Percentiles rank a stretch among this genome's conserved stretches.
Evolutionary conservation across 30 jellyfish, hydroid and myxozoan genomes (phyloP).

Genomic region (Cassiopea xamachana): DNA sequence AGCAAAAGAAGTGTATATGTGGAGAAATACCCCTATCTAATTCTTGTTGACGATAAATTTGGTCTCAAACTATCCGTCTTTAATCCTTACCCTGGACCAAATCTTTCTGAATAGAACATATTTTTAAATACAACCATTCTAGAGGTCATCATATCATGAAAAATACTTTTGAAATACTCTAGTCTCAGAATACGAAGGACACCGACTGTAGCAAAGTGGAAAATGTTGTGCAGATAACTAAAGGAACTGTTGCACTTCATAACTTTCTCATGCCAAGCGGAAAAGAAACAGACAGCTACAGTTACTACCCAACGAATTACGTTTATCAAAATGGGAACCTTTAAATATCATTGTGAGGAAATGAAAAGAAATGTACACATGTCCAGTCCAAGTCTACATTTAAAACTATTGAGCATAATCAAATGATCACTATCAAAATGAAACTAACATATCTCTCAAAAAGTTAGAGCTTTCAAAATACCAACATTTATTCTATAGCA

Average conservation of each 20-base stretch:
- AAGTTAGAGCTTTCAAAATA: not conserved
- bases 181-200: not conserved
- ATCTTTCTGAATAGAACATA: not conserved
- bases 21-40: slow-evolving; percentile 9
- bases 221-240: not conserved
- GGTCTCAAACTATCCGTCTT: not conserved
- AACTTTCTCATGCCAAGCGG: not conserved
- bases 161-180: not conserved
- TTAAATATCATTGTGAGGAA: not conserved
- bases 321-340: not conserved
- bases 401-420: not conserved
- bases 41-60: slow-evolving; percentile 29
- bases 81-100: not conserved
- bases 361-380: not conserved
- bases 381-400: not conserved
- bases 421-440: not conserved
- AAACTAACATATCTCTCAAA: not conserved
- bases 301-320: not conserved
- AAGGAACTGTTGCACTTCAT: not conserved
- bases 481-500: not conserved
- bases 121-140: not conserved
- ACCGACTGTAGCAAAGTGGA: not conserved
- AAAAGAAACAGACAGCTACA: not conserved
- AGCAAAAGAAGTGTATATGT: slow-evolving; percentile 7
- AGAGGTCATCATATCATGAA: not conserved